Evolutionary conservation across 2,888 invertebrate species (phyloP), one percentile per base, ranked within the genome.

Genomic region (Brachylomia viminalis): DNA sequence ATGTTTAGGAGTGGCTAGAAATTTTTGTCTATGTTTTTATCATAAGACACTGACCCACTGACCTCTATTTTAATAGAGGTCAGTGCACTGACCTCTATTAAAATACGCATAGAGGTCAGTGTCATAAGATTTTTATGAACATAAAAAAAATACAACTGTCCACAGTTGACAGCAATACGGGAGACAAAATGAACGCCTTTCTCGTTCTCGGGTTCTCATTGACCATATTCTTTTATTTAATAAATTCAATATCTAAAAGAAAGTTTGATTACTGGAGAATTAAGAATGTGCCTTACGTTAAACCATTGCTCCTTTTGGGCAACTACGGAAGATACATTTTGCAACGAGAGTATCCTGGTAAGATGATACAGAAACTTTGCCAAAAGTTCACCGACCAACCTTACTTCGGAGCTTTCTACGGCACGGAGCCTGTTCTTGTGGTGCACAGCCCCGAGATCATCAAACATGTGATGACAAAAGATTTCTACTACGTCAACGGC

Each of bases 401-500:
- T 0, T 90, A 91, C 42, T 80, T 94, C 3, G 94, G 94, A 10
- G 89, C 91, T 0, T 94, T 84, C 62, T 93, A 86, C 49, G 93
- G 94, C 0, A 92, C 93, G 0, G 91, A 92, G 49, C 93, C 94
- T 0, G 89, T 88, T 0, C 90, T 93, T 2, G 80, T 94, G 1
- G 82, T 94, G 2, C 87, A 92, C 30, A 91, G 91, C 59, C 93
- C 92, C 0, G 91, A 92, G 17, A 61, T 93, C 5, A 72, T 94
- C 10, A 94, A 92, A 65, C 75, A 88, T 0, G 79, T 94, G 0
- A 65, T 91, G 3, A 89, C 91, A 0, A 92, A 92, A 69, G 92
- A 94, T 62, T 93, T 92, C 71, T 91, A 91, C 71, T 92, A 91
- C 76, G 93, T 94, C 82, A 92, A 83, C 69, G 88, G 92, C 8